These are phyloP conservation scores for Aplochiton taeniatus DNA, from an alignment of 2,797 vertebrate species.

Conservation along the genomic window DNA sequence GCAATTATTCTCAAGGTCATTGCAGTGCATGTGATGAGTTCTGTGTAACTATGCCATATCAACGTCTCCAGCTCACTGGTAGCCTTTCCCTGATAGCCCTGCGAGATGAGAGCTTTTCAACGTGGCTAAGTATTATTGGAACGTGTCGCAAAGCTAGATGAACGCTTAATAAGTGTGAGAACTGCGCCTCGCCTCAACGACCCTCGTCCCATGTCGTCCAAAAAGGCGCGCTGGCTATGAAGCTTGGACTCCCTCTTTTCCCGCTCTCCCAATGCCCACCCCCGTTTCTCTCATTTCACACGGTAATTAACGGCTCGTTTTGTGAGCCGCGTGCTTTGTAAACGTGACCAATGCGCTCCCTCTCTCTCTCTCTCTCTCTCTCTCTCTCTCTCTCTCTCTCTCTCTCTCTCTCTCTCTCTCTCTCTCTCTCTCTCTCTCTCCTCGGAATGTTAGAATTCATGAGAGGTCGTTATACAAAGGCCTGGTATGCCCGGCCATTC, in stretches of 20 bases:
- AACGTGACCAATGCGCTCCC: slow-evolving; percentile 32
- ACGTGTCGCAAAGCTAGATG: slow-evolving; percentile 49
- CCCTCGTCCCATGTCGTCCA: slow-evolving; percentile 33
- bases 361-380: neutral
- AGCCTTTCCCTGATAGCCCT: neutral
- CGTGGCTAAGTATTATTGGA: slow-evolving; percentile 23
- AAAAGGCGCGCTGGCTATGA: slow-evolving; percentile 33
- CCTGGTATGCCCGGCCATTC: slow-evolving; percentile 21
- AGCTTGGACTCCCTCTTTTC: no score
- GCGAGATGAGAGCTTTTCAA: slow-evolving; percentile 21
- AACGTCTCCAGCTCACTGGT: slow-evolving; percentile 12
- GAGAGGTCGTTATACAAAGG: slow-evolving; percentile 25
- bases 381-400: no score
- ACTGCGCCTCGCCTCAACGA: slow-evolving; percentile 43
- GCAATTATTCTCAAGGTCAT: slow-evolving; percentile 1
- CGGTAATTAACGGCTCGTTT: slow-evolving; percentile 52
- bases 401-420: no score
- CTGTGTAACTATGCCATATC: neutral
- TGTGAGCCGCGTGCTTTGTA: slow-evolving; percentile 34
- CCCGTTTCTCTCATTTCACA: slow-evolving; percentile 43
- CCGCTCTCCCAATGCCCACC: slow-evolving; percentile 28
- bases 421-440: neutral
- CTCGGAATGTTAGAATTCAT: slow-evolving; percentile 36
- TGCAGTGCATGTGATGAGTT: neutral
- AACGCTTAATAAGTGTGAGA: slow-evolving; percentile 61